Evolutionary conservation across 2,797 vertebrate genomes (phyloP), one percentile per base, ranked within the genome.

Genomic region (Hozukius guyotensis): DNA sequence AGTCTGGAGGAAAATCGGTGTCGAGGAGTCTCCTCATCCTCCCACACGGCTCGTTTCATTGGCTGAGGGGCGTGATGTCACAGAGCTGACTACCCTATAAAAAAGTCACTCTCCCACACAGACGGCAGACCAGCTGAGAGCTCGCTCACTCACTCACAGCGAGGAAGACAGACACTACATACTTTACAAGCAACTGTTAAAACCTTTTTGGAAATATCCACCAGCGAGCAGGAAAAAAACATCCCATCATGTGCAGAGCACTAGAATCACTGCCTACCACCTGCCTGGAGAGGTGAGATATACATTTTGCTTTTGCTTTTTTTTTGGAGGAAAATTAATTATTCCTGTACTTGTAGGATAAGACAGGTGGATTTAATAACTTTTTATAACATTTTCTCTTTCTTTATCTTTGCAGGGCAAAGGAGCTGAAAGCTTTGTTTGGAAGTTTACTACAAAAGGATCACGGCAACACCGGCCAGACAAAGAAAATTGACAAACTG

Each of bases 261-360:
- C 94, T 98, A 4, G 92, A 97, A 56, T 86, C 94, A 1, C 94
- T 98, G 77, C 97, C 97, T 49, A 87, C 91, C 88, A 88, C 94
- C 80, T 98, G 97, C 92, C 93, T 98, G 90, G 97, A 98, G 91
- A 97, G 97, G 97, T 99, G 93, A 93, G 96, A 80, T n/a, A 52
- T 9, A 12, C 10, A 49, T 22, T 64, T 38, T 27, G 42, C 16
- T 46, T 46, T 32, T 32, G 8, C 36, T 1, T 7, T 25, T 14
- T 72, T 25, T 36, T 14, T 14, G 4, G 8, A 57, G 5, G 11
- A 57, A 22, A 20, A 55, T 5, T 4, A 2, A 24, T 25, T 62
- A 22, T 2, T 80, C 29, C 2, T 66, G 4, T 55, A 49, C 5
- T 36, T 64, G 1, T 7, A 25, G 6, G 24, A 63, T 16, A 60